Conservation (phyloP, 2,797 vertebrate species). For the Bovichtus diacanthus region DNA sequence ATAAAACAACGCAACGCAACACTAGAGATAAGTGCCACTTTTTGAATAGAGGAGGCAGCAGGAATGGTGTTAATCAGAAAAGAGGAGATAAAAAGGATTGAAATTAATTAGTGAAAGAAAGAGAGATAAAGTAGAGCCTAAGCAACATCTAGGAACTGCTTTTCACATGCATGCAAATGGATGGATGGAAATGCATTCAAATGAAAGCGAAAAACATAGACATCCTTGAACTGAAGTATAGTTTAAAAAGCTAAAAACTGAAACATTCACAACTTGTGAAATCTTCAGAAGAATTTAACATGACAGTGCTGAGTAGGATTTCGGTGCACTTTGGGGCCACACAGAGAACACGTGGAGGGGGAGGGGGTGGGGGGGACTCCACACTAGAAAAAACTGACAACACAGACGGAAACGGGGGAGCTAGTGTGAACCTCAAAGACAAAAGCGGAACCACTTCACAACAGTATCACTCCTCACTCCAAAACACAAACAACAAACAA, state of each 20-base stretch:
- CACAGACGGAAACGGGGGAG: conserved; percentile 57
- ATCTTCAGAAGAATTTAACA: conserved; percentile 53
- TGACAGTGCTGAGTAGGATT: conserved; percentile 64
- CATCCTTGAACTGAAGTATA: conserved; percentile 28
- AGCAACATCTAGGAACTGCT: conserved; percentile 62
- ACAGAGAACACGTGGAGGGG: conserved; percentile 61
- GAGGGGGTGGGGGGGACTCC: conserved; percentile 29
- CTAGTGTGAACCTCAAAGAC: conserved; percentile 71
- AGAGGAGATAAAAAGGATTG: conserved; percentile 75
- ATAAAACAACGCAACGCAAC: conserved; percentile 98
- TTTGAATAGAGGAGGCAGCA: conserved; percentile 83
- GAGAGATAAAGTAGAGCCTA: conserved; percentile 78
- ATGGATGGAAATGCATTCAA: conserved; percentile 65
- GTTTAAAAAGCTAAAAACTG: conserved; percentile 49
- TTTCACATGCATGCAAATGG: conserved; percentile 72
- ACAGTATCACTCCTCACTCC: conserved; percentile 60
- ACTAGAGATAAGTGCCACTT: conserved; percentile 99
- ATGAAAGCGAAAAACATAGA: conserved; percentile 64
- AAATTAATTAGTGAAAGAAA: conserved; percentile 78
- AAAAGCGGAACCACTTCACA: conserved; percentile 78
- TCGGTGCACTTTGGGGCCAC: conserved; percentile 62
- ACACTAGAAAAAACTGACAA: conserved; percentile 55
- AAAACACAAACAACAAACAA: conserved; percentile 31
- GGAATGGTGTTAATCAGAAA: conserved; percentile 83
- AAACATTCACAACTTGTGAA: conserved; percentile 69